Evolutionary conservation across 1,140 invertebrate species (phyloP).

Genomic region (Anastrepha obliqua): DNA sequence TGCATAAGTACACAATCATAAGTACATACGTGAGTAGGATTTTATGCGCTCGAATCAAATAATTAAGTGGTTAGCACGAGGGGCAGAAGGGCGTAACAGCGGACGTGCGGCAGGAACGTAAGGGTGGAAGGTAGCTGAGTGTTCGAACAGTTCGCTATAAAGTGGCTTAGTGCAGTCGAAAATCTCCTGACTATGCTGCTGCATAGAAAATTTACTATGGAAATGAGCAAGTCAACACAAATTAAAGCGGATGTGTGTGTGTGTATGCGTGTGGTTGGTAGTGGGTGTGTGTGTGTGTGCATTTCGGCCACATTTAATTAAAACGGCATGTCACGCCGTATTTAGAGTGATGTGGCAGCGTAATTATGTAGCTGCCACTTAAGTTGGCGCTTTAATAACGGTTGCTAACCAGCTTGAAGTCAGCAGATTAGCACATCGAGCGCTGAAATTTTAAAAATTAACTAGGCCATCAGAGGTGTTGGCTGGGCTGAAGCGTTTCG

Average conservation of each 20-base stretch:
- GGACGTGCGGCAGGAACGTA: too few relatives aligned
- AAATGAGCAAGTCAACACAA: not conserved
- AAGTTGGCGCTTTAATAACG: not conserved
- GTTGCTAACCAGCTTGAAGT: not conserved
- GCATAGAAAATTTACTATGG: not conserved
- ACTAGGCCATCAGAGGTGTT: not conserved
- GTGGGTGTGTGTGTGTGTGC: not conserved
- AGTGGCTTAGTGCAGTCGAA: constrained; percentile 21
- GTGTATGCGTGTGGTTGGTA: not conserved
- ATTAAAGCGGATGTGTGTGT: too few relatives aligned
- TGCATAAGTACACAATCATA: not conserved
- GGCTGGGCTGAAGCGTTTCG: not conserved
- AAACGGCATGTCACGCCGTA: constrained; percentile 39
- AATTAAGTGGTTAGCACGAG: not conserved
- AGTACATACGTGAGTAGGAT: not conserved
- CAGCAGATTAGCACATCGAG: not conserved
- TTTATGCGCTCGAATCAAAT: constrained; percentile 32
- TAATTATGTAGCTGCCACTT: constrained; percentile 32
- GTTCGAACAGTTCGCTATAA: not conserved
- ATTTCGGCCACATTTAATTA: constrained; percentile 42
- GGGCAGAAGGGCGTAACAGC: not conserved
- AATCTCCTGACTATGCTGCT: not conserved
- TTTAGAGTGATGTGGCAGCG: constrained; percentile 47
- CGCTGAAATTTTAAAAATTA: not conserved
- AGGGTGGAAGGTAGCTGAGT: not conserved